These are phyloP conservation scores for Rhopilema esculentum DNA, from an alignment of 30 jellyfish, hydroid and myxozoan genomes.

Conservation along the genomic window DNA sequence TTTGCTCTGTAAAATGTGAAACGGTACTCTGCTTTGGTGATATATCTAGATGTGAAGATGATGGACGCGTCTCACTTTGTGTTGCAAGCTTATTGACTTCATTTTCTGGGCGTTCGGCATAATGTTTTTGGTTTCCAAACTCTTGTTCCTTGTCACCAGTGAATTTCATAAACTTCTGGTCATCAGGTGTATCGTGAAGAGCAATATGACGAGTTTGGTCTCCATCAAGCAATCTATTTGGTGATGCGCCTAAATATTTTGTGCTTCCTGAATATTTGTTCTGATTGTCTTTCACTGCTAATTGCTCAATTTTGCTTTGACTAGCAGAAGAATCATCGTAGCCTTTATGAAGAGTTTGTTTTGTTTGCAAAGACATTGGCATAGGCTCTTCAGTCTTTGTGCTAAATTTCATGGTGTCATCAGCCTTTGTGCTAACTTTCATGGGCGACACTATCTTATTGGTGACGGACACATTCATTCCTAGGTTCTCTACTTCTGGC, in stretches of 20 bases:
- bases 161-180: neutral
- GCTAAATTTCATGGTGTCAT: too few relatives aligned
- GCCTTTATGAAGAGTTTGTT: neutral
- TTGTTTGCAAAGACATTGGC: too few relatives aligned
- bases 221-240: neutral
- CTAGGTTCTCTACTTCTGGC: slow-evolving; percentile 15
- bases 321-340: neutral
- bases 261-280: neutral
- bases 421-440: neutral
- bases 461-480: slow-evolving; percentile 1
- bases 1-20: neutral
- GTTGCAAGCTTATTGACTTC: neutral
- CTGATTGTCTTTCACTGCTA: neutral
- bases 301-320: neutral
- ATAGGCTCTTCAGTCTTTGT: too few relatives aligned
- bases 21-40: neutral
- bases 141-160: neutral
- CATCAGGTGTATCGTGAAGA: slow-evolving; percentile 8
- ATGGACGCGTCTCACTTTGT: neutral
- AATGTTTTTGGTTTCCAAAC: neutral
- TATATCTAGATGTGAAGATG: neutral
- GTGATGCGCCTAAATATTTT: neutral
- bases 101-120: slow-evolving; percentile 7
- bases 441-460: slow-evolving; percentile 5
- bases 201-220: neutral